Base-by-base conservation (phyloP, 2,888 invertebrate species). In the Pyrocoelia pectoralis region DNA sequence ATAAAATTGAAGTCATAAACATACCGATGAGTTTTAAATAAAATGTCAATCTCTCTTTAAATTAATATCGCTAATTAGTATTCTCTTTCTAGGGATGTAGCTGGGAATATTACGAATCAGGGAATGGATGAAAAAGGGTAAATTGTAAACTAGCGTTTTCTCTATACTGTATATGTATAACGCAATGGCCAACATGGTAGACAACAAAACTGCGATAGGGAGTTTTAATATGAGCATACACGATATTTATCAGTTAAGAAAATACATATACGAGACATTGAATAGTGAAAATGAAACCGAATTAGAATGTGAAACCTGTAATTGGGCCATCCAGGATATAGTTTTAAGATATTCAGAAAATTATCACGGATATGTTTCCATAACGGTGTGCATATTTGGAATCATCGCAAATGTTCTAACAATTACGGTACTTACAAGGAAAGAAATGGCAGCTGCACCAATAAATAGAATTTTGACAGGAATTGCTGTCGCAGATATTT, bases 401-500 rank as follows among this genome's bases (percentile, higher is more conserved):
- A 92, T 91, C 12, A 84, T 95, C 54, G 92, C 95, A 10, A 97
- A 96, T 77, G 85, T 92, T 8, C 82, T 95, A 71, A 97, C 95
- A 80, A 91, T 96, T 61, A 89, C 93, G 1, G 94, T 96, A 0
- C 83, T 97, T 67, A 93, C 95, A 9, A 85, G 93, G 53, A 89
- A 91, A 64, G 92, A 93, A 76, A 86, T 95, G 85, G 88, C 90
- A n/a, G 86, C 87, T 57, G 91, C 94, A 0, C 94, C 95, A 1
- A 95, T 95, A 71, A 96, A 96, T 81, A 84, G 92, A 41, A 91
- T 96, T 56, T 85, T 96, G 50, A 94, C 93, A 68, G 89, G 91
- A 79, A 80, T 96, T 55, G 95, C 96, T 0, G 91, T 94, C 0
- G 92, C 94, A 1, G 96, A 97, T 79, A 90, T 95, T 81, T 86